Base-by-base conservation (phyloP, 2,113 vertebrate genomes). In the Mustela lutreola region DNA sequence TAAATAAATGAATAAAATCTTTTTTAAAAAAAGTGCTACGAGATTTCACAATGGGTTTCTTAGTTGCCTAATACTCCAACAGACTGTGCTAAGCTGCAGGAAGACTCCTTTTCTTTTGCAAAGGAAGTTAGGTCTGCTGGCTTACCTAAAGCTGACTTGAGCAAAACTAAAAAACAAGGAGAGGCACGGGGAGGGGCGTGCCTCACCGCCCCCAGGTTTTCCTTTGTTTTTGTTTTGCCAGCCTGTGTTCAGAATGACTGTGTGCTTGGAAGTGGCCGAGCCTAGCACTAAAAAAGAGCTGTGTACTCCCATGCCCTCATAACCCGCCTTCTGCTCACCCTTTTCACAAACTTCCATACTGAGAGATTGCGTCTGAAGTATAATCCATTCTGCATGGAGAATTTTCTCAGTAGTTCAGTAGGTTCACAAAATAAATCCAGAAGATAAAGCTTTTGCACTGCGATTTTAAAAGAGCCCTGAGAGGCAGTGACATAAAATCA, bases 41-140 rank as follows among this genome's bases (percentile, higher is more conserved):
- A 2, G 53, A 42, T 94, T 97, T 95, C 84, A 53, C 10, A 88
- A 39, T 53, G 50, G 53, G 84, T 70, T 73, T 89, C 75, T 90
- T 39, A 39, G 88, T 97, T 97, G 93, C 80, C 58, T 16, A 48
- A 89, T 39, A 73, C 36, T 78, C 67, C 24, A 26, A 3, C 19
- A 63, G 83, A 26, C 79, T 85, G 24, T 16, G 50, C 21, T 79
- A 75, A 85, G 53, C 53, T 19, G 2, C 28, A 92, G 95, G 94
- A 67, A 93, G 60, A 50, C 62, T 76, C 19, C 28, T 24, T 86
- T 86, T 36, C 53, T 83, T 89, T 73, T 92, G 83, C 18, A 56
- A 39, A 90, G 70, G 86, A 97, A 95, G 65, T 95, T 78, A 53
- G 39, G 22, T 84, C 28, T 79, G 4, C 22, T 36, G 70, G 81